Evolutionary conservation across 2,888 invertebrate genomes (phyloP).

Genomic region (Drosophila algonquin): DNA sequence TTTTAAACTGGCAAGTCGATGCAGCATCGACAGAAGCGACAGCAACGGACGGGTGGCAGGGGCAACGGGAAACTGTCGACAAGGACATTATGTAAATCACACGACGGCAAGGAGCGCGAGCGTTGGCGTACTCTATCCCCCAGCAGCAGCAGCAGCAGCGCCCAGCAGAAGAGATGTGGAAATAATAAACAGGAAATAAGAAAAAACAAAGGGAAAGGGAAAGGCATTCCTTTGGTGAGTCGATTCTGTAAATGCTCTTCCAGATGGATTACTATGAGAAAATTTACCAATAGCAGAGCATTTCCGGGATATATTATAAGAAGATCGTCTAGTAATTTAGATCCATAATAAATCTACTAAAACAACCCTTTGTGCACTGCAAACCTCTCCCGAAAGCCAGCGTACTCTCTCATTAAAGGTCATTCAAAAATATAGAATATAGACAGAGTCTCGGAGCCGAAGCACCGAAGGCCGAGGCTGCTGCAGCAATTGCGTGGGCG

Average conservation of each 20-base stretch:
- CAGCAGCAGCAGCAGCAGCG: background rate
- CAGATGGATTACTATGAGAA: background rate
- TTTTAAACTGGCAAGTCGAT: slow-evolving; percentile 74
- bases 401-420: background rate
- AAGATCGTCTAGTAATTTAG: too few species aligned
- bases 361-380: background rate
- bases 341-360: background rate
- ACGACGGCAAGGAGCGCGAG: slow-evolving; percentile 56
- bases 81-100: slow-evolving; percentile 82
- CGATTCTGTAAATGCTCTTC: background rate
- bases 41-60: background rate
- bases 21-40: slow-evolving; percentile 7
- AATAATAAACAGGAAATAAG: slow-evolving; percentile 70
- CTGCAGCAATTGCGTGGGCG: slow-evolving; percentile 45
- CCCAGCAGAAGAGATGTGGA: slow-evolving; percentile 43
- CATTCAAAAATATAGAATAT: background rate
- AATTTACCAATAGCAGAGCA: too few species aligned
- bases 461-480: slow-evolving; percentile 7
- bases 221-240: background rate
- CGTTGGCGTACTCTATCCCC: slow-evolving; percentile 15
- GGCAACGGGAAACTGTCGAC: slow-evolving; percentile 58
- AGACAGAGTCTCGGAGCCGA: slow-evolving; percentile 22
- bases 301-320: too few species aligned
- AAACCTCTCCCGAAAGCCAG: slow-evolving; percentile 8
- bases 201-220: slow-evolving; percentile 2